phyloP scores from a whole-genome alignment of 2,888 invertebrate genomes.

The Shargacucullia verbasci region DNA sequence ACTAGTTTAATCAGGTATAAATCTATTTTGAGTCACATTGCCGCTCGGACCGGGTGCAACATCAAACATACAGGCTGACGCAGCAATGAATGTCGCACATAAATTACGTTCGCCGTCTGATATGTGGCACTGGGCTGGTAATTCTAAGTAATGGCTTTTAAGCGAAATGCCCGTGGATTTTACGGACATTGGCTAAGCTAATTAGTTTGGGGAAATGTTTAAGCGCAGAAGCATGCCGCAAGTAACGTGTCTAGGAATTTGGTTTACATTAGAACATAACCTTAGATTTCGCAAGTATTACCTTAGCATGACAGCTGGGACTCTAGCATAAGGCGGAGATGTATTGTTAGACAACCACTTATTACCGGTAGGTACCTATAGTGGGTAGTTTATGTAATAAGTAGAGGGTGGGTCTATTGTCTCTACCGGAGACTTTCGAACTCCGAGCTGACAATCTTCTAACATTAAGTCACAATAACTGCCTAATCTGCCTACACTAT shows the following conservation, averaged over 20 bases:
- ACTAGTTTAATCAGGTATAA: conserved; percentile 56
- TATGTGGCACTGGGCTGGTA: conserved; percentile 60
- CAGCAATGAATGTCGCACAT: conserved; percentile 75
- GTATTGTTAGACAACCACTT: too few relatives aligned
- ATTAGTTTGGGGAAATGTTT: conserved; percentile 43
- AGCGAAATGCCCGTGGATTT: conserved; percentile 51
- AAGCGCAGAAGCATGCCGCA: conserved; percentile 8
- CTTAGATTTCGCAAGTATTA: too few relatives aligned
- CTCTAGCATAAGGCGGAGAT: too few relatives aligned
- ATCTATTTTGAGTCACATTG: conserved; percentile 64
- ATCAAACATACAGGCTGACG: conserved; percentile 66
- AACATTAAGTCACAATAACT: too few relatives aligned
- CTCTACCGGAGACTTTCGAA: too few relatives aligned
- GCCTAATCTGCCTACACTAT: too few relatives aligned
- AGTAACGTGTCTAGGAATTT: neutral
- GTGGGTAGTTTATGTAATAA: too few relatives aligned
- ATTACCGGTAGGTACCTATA: too few relatives aligned
- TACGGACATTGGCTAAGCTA: conserved; percentile 52
- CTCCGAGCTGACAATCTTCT: too few relatives aligned
- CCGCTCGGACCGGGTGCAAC: conserved; percentile 59
- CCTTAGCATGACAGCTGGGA: too few relatives aligned
- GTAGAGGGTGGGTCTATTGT: too few relatives aligned
- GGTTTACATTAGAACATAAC: too few relatives aligned
- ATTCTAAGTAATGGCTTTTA: conserved; percentile 60
- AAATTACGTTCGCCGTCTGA: conserved; percentile 67